These are phyloP conservation scores for Papilio machaon DNA, from an alignment of 1,140 invertebrate genomes.

Conservation along the genomic window DNA sequence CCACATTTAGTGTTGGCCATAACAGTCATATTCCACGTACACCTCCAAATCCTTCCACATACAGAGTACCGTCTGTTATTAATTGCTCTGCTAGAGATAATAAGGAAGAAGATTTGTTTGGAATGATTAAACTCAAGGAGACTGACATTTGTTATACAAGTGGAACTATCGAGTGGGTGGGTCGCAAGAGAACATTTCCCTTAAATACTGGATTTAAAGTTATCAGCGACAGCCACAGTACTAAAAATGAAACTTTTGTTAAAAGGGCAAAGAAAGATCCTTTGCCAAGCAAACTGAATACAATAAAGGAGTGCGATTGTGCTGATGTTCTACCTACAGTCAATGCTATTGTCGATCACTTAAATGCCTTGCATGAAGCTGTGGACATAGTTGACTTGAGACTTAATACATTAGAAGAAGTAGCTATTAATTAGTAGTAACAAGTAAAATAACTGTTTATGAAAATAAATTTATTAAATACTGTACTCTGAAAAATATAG, in stretches of 20 bases:
- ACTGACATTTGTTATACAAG: slow-evolving; percentile 77
- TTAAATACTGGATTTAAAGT: slow-evolving; percentile 76
- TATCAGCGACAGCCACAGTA: slow-evolving; percentile 51
- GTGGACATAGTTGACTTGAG: slow-evolving; percentile 77
- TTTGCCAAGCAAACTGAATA: slow-evolving; percentile 45
- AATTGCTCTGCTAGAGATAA: slow-evolving; percentile 50
- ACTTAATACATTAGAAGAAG: slow-evolving; percentile 73
- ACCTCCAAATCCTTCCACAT: slow-evolving; percentile 64
- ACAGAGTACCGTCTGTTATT: slow-evolving; percentile 62
- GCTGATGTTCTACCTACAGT: slow-evolving; percentile 76
- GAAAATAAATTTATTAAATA: slow-evolving; percentile 43
- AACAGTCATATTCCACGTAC: slow-evolving; percentile 71
- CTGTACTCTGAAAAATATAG: slow-evolving; percentile 31
- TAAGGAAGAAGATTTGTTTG: slow-evolving; percentile 62
- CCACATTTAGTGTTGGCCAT: slow-evolving; percentile 62
- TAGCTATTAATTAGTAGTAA: slow-evolving; percentile 52
- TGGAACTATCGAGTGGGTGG: slow-evolving; percentile 77
- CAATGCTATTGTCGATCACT: slow-evolving; percentile 78
- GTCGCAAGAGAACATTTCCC: slow-evolving; percentile 72
- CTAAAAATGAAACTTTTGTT: slow-evolving; percentile 48
- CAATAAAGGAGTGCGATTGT: slow-evolving; percentile 71
- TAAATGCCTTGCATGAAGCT: slow-evolving; percentile 77
- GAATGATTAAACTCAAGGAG: slow-evolving; percentile 72
- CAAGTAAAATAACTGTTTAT: slow-evolving; percentile 33
- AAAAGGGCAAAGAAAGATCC: slow-evolving; percentile 62